Conservation (phyloP, 2,797 vertebrate genomes). For the Zenarchopterus dispar region DNA sequence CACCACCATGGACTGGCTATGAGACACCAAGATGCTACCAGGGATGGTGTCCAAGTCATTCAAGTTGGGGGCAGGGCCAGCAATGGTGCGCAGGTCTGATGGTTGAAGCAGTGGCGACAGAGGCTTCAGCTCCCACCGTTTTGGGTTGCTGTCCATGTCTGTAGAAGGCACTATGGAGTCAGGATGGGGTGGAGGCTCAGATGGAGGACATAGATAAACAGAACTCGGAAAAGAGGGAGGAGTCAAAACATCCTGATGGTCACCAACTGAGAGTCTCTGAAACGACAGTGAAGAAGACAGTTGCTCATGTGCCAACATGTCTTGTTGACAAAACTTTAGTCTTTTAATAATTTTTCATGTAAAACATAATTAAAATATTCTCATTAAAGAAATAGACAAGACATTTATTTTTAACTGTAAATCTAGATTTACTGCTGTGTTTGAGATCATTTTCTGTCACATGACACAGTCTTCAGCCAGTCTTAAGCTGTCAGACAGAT, state of each 20-base stretch:
- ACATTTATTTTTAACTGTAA: no score
- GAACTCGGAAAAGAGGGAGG: constrained; percentile 22
- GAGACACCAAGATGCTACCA: constrained; percentile 7
- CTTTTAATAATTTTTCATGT: no score
- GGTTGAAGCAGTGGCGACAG: constrained; percentile 75
- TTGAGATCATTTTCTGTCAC: no score
- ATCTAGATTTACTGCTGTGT: no score
- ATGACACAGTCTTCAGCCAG: no score
- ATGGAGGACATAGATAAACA: background rate
- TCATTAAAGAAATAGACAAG: no score
- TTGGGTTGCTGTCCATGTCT: constrained; percentile 74
- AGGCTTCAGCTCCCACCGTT: constrained; percentile 78
- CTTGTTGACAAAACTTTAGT: no score
- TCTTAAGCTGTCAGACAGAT: no score
- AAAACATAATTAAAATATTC: no score
- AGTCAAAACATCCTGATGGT: constrained; percentile 35
- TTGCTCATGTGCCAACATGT: background rate
- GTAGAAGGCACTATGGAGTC: background rate
- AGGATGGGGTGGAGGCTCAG: background rate
- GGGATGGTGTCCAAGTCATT: background rate
- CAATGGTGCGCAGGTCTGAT: constrained; percentile 72
- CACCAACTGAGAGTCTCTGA: constrained; percentile 51
- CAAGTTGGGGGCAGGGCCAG: constrained; percentile 19
- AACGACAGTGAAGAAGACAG: constrained; percentile 21
- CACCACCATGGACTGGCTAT: constrained; percentile 26